These are phyloP conservation scores for Rhegmatorhina hoffmannsi DNA, from an alignment of 2,113 vertebrate genomes.

Conservation along the genomic window DNA sequence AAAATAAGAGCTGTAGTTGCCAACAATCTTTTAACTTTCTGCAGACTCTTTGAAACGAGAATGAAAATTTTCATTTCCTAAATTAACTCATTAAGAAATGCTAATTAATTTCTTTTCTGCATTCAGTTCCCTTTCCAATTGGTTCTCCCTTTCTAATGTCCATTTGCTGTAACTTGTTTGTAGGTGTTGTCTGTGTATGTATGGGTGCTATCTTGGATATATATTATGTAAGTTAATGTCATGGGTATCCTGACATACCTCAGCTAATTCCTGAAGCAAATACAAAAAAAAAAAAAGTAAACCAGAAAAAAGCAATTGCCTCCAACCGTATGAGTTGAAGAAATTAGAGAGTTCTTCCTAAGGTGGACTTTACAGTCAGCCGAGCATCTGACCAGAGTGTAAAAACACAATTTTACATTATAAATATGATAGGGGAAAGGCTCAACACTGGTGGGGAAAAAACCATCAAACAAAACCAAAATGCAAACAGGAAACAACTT, in stretches of 20 bases:
- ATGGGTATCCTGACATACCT: neutral
- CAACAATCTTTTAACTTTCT: neutral
- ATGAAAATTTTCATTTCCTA: neutral
- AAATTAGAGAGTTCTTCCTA: neutral
- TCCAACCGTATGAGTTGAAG: neutral
- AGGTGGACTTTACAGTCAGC: neutral
- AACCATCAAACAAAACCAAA: neutral
- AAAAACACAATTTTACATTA: neutral
- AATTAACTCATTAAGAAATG: neutral
- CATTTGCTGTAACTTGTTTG: neutral
- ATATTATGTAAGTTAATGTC: neutral
- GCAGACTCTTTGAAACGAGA: neutral
- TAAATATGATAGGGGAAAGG: neutral
- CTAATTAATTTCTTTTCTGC: neutral
- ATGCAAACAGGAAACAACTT: neutral
- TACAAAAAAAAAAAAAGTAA: neutral
- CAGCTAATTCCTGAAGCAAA: neutral
- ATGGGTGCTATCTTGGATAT: neutral
- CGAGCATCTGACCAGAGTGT: neutral
- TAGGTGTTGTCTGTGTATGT: neutral
- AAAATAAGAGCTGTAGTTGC: neutral
- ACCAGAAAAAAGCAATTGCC: neutral
- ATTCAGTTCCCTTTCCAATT: neutral
- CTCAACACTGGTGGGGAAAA: neutral
- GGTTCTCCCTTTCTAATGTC: conserved; percentile 1